phyloP scores from a whole-genome alignment of 2,888 invertebrate genomes.

The Leucophenga maculata region DNA sequence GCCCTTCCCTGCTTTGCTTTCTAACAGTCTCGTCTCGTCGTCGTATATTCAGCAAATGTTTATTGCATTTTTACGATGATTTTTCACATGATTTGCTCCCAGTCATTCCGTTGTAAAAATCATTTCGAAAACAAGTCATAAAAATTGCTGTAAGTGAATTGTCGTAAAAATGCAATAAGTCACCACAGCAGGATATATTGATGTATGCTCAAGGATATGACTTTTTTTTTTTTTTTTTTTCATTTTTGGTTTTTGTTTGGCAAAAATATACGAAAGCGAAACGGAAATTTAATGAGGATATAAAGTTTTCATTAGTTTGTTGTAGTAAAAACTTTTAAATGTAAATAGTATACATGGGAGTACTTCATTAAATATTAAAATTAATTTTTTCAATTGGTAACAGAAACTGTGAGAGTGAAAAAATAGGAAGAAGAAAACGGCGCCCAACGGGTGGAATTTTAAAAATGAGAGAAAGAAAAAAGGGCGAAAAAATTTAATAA shows the following conservation, averaged over 20 bases:
- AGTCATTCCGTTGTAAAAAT: not conserved
- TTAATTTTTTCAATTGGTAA: slow-evolving; percentile 2
- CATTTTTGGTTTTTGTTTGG: not conserved
- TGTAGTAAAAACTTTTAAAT: too few relatives aligned
- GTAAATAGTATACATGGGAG: too few relatives aligned
- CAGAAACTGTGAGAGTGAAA: slow-evolving; percentile 34
- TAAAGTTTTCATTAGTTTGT: too few relatives aligned
- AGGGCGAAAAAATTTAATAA: too few relatives aligned
- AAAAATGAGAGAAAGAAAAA: too few relatives aligned
- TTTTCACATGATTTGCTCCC: slow-evolving; percentile 59
- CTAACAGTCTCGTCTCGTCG: too few relatives aligned
- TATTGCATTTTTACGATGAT: slow-evolving; percentile 61
- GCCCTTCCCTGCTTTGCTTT: not conserved
- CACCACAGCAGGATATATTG: not conserved
- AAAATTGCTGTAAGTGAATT: slow-evolving; percentile 1
- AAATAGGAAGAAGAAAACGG: too few relatives aligned
- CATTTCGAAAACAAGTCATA: not conserved
- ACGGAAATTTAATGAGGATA: too few relatives aligned
- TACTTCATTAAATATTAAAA: too few relatives aligned
- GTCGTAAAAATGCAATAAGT: slow-evolving; percentile 6
- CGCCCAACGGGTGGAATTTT: too few relatives aligned
- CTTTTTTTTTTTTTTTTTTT: not conserved
- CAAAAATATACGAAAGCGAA: too few relatives aligned
- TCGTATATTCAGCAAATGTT: slow-evolving; percentile 50
- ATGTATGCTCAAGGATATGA: not conserved